Evolutionary conservation across 2,888 invertebrate species (phyloP).

Genomic region (Diaphora mendica): DNA sequence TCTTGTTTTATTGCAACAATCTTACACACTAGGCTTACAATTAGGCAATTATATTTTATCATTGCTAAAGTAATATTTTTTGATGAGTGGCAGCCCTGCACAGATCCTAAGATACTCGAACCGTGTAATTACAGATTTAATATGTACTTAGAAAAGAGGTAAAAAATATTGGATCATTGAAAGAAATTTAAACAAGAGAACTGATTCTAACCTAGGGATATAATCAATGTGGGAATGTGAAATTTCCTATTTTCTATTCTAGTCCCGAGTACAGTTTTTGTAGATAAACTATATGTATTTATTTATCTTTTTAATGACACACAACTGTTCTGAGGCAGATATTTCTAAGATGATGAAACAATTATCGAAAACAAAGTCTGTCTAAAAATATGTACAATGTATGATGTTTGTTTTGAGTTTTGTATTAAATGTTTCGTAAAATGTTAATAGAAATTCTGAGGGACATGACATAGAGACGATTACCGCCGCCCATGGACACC

Average conservation of each 20-base stretch:
- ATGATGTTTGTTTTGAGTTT: not conserved
- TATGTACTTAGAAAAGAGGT: slow-evolving; percentile 28
- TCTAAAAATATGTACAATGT: not conserved
- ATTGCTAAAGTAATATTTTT: not conserved
- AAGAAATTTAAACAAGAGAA: slow-evolving; percentile 34
- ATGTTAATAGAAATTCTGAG: not conserved
- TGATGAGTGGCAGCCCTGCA: slow-evolving; percentile 4
- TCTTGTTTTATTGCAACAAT: not conserved
- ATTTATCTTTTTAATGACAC: not conserved
- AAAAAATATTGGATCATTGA: slow-evolving; percentile 30
- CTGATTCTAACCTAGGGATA: slow-evolving; percentile 35
- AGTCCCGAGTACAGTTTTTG: not conserved
- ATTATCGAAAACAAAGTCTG: not conserved
- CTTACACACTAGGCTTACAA: too few relatives aligned
- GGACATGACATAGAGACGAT: too few relatives aligned
- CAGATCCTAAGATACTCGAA: slow-evolving; percentile 32
- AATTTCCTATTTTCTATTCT: slow-evolving; percentile 31
- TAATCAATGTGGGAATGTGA: slow-evolving; percentile 29
- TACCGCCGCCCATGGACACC: too few relatives aligned
- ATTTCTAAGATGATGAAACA: not conserved
- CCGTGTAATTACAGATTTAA: slow-evolving; percentile 38
- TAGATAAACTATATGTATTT: not conserved
- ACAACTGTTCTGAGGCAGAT: not conserved
- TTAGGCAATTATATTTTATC: not conserved
- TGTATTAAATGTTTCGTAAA: not conserved